These are phyloP conservation scores for Agrochola lychnidis DNA, from an alignment of 2,888 invertebrate genomes.

Conservation along the genomic window DNA sequence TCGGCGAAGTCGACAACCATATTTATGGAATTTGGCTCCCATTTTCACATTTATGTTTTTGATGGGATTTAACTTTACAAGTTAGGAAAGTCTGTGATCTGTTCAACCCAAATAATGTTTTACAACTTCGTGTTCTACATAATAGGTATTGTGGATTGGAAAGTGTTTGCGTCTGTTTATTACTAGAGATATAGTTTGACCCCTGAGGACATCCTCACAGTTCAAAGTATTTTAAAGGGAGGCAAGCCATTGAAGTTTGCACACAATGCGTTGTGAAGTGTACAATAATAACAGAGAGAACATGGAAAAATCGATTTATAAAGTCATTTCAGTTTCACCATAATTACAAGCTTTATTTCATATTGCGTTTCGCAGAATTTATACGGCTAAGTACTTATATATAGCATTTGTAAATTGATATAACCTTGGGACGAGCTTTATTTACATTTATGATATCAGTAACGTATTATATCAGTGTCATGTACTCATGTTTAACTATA, in stretches of 20 bases:
- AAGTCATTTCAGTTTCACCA: not conserved
- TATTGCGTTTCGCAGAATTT: conserved; percentile 21
- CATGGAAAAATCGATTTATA: conserved; percentile 10
- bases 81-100: not conserved
- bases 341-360: not conserved
- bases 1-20: too few species aligned
- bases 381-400: not conserved
- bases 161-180: not conserved
- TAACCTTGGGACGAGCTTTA: not conserved
- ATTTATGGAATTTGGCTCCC: too few species aligned
- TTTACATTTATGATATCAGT: not conserved
- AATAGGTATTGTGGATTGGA: not conserved
- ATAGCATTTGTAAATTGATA: not conserved
- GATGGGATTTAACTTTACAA: not conserved
- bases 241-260: not conserved
- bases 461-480: not conserved
- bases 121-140: not conserved
- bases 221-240: not conserved
- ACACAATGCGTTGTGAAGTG: not conserved
- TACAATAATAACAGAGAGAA: not conserved
- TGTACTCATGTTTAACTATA: not conserved
- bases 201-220: not conserved
- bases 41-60: too few species aligned
- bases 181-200: not conserved
- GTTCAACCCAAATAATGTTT: not conserved